These are phyloP conservation scores for Drosophila paracracens DNA, from an alignment of 2,888 invertebrate genomes.

Conservation along the genomic window DNA sequence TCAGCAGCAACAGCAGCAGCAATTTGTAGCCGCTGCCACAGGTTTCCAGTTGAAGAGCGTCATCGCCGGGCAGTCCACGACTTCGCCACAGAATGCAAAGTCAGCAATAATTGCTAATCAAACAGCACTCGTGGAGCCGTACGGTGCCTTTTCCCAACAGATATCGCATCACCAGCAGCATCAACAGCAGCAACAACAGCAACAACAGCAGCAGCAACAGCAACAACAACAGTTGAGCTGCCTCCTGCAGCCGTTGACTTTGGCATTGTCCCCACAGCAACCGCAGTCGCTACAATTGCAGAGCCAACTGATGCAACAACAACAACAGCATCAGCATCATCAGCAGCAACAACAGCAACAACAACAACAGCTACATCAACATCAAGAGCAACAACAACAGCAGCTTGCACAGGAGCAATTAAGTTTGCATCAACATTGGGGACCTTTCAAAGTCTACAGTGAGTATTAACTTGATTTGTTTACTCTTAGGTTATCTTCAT, in stretches of 20 bases:
- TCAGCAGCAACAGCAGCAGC: constrained; percentile 77
- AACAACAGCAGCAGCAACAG: constrained; percentile 60
- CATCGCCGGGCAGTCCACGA: constrained; percentile 74
- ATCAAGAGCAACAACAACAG: constrained; percentile 70
- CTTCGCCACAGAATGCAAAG: constrained; percentile 79
- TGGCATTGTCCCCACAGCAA: constrained; percentile 81
- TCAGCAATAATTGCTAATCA: constrained; percentile 82
- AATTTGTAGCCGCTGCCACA: constrained; percentile 72
- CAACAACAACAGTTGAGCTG: constrained; percentile 57
- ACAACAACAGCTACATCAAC: constrained; percentile 70
- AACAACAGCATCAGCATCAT: constrained; percentile 69
- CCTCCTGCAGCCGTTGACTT: constrained; percentile 77
- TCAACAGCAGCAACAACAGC: constrained; percentile 65
- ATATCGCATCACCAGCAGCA: constrained; percentile 61
- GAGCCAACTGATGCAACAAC: constrained; percentile 75
- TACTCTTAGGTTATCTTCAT: neutral
- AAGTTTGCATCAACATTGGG: constrained; percentile 83
- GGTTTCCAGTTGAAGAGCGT: constrained; percentile 79
- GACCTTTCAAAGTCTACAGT: constrained; percentile 85
- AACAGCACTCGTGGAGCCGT: constrained; percentile 70
- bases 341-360: constrained; percentile 59
- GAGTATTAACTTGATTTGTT: constrained; percentile 74
- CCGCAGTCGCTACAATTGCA: constrained; percentile 77
- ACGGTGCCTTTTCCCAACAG: constrained; percentile 62
- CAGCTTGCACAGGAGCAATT: constrained; percentile 79